phyloP scores from a whole-genome alignment of 2,113 vertebrate species.

The Panthera uncia region DNA sequence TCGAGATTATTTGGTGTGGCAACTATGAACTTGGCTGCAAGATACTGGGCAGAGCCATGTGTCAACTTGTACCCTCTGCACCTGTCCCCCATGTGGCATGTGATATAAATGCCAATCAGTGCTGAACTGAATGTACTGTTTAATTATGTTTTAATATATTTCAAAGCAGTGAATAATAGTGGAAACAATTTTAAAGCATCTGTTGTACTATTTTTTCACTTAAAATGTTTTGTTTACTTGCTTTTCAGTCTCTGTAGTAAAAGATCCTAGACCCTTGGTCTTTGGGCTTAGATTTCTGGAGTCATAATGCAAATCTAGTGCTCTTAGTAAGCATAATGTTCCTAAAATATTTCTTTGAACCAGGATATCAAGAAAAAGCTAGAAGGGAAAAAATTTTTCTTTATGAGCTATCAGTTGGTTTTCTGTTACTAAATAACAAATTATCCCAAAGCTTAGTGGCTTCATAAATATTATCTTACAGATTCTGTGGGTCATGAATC shows the following conservation, averaged over 20 bases:
- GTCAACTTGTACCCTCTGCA: not conserved
- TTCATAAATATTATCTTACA: not conserved
- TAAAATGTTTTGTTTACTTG: not conserved
- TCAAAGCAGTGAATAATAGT: not conserved
- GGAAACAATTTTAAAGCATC: not conserved
- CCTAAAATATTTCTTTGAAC: not conserved
- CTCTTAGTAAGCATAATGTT: not conserved
- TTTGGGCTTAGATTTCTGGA: not conserved
- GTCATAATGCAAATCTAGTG: not conserved
- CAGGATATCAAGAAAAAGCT: not conserved
- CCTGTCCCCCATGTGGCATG: not conserved
- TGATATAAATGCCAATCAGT: fast-evolving
- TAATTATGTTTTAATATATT: not conserved
- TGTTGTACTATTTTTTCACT: not conserved
- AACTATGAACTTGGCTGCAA: not conserved
- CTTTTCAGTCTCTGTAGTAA: not conserved
- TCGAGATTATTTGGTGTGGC: not conserved
- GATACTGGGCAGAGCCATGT: fast-evolving
- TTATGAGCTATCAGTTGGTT: no score
- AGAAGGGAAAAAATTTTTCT: not conserved
- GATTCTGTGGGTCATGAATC: not conserved
- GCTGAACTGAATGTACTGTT: not conserved
- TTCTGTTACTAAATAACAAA: no score
- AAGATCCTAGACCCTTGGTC: not conserved
- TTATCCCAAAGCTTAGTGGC: no score